Base-by-base conservation (phyloP, 2,113 vertebrate genomes). In the Terrapene triunguis region DNA sequence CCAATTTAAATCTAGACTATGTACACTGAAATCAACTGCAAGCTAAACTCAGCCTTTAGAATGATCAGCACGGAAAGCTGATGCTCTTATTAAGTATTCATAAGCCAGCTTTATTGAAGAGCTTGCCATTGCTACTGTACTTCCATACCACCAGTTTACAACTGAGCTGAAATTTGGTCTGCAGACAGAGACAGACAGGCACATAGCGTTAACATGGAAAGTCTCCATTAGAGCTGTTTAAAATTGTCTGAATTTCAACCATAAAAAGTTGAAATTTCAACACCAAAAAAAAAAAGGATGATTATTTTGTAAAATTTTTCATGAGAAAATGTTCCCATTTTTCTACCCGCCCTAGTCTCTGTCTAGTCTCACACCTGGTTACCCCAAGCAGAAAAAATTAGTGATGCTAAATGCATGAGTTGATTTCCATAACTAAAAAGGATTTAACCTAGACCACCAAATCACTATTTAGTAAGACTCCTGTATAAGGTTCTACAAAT, bases 401-500 rank as follows among this genome's bases (percentile, higher is more conserved):
- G 91, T 8, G 85, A 91, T 69, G 92, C 94, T 91, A 92, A 95
- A 93, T 35, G 59, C 59, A 1, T 95, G 94, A 96, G 95, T 91
- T 93, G 95, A 92, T 80, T 96, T 55, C 95, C 79, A 48, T 35
- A 95, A 86, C 90, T 85, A 88, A 95, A 82, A 76, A 90, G 85
- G 93, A 89, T 89, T 97, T 85, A 97, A 89, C 89, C 92, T 91
- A 88, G 89, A 96, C 94, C 96, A 94, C 94, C 95, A 93, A 87
- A 94, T 97, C 93, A 93, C 96, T 97, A 96, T 78, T 90, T 93
- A 95, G 92, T 95, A 93, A 96, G 95, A 92, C 95, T 97, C 94
- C 92, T 84, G 88, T 81, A 90, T 84, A 94, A 55, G 55, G 90
- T 69, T 96, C 88, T 0, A 42, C n/a, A 97, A 96, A 97, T 96